Evolutionary conservation across 1,140 invertebrate genomes (phyloP).

Genomic region (Drosophila pseudoobscura): DNA sequence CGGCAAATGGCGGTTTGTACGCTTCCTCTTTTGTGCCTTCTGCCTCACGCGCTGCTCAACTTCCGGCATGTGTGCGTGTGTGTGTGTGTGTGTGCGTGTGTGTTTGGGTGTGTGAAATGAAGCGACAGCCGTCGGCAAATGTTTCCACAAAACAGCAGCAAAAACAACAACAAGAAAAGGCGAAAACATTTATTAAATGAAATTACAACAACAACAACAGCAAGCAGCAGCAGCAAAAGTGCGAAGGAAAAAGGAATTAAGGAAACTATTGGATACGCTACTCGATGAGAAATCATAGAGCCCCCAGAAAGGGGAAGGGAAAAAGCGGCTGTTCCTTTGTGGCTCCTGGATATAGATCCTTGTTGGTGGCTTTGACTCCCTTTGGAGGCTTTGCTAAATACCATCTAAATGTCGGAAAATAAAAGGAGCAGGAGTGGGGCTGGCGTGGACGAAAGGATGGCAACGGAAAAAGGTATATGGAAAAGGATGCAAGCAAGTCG

Average conservation of each 20-base stretch:
- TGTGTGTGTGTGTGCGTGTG: conserved; percentile 28
- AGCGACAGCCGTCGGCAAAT: conserved; percentile 77
- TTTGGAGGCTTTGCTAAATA: no score
- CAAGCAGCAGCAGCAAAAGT: conserved; percentile 12
- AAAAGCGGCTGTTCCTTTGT: no score
- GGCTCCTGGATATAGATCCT: no score
- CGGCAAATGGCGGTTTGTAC: conserved; percentile 42
- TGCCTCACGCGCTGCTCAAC: conserved; percentile 45
- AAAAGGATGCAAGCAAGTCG: no score
- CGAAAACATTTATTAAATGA: conserved; percentile 76
- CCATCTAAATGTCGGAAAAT: no score
- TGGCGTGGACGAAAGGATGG: no score
- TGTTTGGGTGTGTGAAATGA: conserved; percentile 61
- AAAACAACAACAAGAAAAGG: conserved; percentile 25
- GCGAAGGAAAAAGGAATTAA: background rate
- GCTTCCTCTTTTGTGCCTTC: background rate
- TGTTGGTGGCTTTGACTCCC: no score
- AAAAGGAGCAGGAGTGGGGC: no score
- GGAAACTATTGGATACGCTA: conserved; percentile 34
- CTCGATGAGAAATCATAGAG: background rate
- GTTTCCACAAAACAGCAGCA: conserved; percentile 65
- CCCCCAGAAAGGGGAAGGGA: no score
- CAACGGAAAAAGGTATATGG: no score
- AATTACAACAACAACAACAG: conserved; percentile 47
- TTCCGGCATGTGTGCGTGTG: conserved; percentile 38